These are phyloP conservation scores for Hyppa rectilinea DNA, from an alignment of 2,888 invertebrate genomes.

Conservation along the genomic window DNA sequence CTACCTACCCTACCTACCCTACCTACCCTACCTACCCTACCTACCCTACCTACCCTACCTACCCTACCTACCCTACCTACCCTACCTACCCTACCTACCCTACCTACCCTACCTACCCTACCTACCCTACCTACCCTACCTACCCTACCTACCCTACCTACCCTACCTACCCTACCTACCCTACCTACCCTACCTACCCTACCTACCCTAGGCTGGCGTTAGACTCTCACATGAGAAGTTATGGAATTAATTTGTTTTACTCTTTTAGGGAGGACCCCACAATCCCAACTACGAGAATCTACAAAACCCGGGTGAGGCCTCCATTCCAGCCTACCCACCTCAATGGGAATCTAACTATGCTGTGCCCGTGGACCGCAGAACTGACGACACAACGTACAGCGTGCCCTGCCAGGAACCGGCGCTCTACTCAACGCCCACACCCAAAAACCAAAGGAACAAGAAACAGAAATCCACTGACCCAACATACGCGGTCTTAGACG, in stretches of 20 bases:
- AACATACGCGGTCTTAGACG: conserved; percentile 33
- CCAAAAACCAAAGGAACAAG: conserved; percentile 29
- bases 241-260: neutral
- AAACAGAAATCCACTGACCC: neutral
- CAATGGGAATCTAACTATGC: conserved; percentile 49
- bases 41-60: too few species aligned
- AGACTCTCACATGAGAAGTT: neutral
- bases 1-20: too few species aligned
- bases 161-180: too few species aligned
- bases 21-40: too few species aligned
- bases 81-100: too few species aligned
- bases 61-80: too few species aligned
- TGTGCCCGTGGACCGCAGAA: conserved; percentile 36
- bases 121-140: too few species aligned
- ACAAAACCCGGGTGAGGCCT: conserved; percentile 1
- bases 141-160: too few species aligned
- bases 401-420: conserved; percentile 18
- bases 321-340: conserved; percentile 26
- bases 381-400: conserved; percentile 38
- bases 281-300: conserved; percentile 23
- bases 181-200: too few species aligned
- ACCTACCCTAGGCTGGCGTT: too few species aligned
- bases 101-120: too few species aligned
- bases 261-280: conserved; percentile 19
- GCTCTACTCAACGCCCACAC: conserved; percentile 32